Percentiles rank a stretch among this genome's conserved stretches.
Conservation (phyloP, 2,888 invertebrate species). For the Oligia latruncula region DNA sequence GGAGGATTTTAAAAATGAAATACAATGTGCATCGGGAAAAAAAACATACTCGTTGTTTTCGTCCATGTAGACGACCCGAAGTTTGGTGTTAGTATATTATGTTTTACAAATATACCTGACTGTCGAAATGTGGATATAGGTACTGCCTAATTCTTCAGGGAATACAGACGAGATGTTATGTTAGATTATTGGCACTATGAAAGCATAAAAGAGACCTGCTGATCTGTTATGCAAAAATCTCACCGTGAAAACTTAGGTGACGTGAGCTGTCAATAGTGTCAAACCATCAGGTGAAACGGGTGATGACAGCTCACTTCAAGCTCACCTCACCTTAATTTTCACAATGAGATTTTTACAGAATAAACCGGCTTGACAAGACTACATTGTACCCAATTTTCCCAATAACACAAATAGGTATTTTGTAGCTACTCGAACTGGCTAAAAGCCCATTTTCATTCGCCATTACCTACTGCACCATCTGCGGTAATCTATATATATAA, state of each 20-base stretch:
- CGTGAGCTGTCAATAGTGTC: too few relatives aligned
- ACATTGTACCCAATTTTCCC: constrained; percentile 4
- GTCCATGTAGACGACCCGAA: background rate
- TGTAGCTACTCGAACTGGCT: constrained; percentile 18
- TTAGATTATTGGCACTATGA: too few relatives aligned
- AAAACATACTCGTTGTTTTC: background rate
- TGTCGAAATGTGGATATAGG: too few relatives aligned
- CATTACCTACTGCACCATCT: constrained; percentile 40
- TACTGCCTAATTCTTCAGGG: too few relatives aligned
- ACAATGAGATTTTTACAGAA: background rate
- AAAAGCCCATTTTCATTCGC: constrained; percentile 27
- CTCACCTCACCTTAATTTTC: background rate
- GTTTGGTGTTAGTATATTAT: background rate
- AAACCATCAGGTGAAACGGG: too few relatives aligned
- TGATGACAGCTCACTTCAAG: too few relatives aligned
- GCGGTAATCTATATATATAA: constrained; percentile 15
- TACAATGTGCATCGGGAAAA: background rate
- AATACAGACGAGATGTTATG: too few relatives aligned
- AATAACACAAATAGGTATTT: constrained; percentile 7
- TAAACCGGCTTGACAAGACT: background rate
- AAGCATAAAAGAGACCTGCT: background rate
- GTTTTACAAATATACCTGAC: too few relatives aligned
- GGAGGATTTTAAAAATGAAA: background rate
- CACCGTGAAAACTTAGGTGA: too few relatives aligned
- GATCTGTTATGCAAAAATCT: background rate